Evolutionary conservation across 2,888 invertebrate species (phyloP), one percentile per base, ranked within the genome.

Genomic region (Furcula furcula): DNA sequence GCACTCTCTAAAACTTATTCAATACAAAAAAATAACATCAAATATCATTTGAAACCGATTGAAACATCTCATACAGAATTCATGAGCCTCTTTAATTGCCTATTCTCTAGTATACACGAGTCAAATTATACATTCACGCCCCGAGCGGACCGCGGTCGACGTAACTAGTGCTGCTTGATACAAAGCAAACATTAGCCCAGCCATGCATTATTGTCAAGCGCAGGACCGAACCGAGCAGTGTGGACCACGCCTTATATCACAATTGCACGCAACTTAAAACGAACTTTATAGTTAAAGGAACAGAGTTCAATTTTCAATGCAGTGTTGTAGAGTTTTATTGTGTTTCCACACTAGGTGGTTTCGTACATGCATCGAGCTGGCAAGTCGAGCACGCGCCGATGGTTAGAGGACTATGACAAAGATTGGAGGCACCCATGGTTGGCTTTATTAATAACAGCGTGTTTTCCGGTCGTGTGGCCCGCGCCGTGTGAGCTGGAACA

Each of bases 201-300:
- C 86, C 88, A 88, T 87, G 88, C 88, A 87, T 85, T 88, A 87
- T 87, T 87, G 88, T 87, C 87, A 87, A 85, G 84, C 83, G 71
- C 80, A 80, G 76, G 61, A 71, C 69, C 68, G 65, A 49, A 45
- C 22, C 37, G 11, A 29, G 31, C 34, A 26, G 16, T 46, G 23
- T 30, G 41, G 6, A 14, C 26, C 12, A 34, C 36, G 55, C 54
- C 59, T 49, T 53, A 63, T 53, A 64, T 56, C 32, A 32, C 15
- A 13, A 21, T 9, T 6, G 2, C 6, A 7, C n/a, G 1, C 52
- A 56, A 20, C 7, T 6, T 2, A 66, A 57, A 50, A 15, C 14
- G 4, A 20, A 58, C 64, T 41, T 16, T 61, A 65, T n/a, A 0
- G 0, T 0, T 0, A 0, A 1, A 0, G 0, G 0, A 0, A 4